A percentile compares a stretch with the other conserved stretches of the same genome.
Evolutionary conservation across 2,888 invertebrate species (phyloP).

Genomic region (Standfussiana lucernea): DNA sequence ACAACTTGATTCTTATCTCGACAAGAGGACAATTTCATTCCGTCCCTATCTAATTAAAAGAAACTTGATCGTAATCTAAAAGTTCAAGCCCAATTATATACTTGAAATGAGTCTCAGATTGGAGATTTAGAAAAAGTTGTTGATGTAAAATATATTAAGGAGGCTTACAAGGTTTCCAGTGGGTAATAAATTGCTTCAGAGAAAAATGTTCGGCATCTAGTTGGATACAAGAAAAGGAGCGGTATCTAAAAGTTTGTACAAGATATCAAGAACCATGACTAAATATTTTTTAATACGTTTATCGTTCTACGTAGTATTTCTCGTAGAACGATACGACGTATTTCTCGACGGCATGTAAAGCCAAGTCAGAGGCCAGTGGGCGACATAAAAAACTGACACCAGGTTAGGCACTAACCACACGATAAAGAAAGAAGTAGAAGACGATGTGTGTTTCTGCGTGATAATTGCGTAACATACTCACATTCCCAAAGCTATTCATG

Average conservation of each 20-base stretch:
- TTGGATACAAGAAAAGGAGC: constrained; percentile 1
- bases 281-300: not conserved
- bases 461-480: not conserved
- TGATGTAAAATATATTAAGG: constrained; percentile 43
- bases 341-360: too few species aligned
- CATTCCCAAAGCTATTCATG: not conserved
- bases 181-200: constrained; percentile 34
- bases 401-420: too few species aligned
- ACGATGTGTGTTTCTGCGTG: not conserved
- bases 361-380: too few species aligned
- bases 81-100: constrained; percentile 63
- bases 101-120: constrained; percentile 51
- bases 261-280: not conserved
- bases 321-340: too few species aligned
- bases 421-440: too few species aligned
- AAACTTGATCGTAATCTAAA: constrained; percentile 62
- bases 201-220: not conserved
- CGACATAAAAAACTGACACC: too few species aligned
- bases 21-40: constrained; percentile 48
- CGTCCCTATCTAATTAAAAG: constrained; percentile 59
- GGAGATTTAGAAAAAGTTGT: constrained; percentile 49
- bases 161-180: constrained; percentile 20
- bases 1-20: constrained; percentile 51
- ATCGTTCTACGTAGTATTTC: too few species aligned
- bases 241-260: constrained; percentile 26